phyloP scores from a whole-genome alignment of 2,113 vertebrate genomes.

The Zeus faber region DNA sequence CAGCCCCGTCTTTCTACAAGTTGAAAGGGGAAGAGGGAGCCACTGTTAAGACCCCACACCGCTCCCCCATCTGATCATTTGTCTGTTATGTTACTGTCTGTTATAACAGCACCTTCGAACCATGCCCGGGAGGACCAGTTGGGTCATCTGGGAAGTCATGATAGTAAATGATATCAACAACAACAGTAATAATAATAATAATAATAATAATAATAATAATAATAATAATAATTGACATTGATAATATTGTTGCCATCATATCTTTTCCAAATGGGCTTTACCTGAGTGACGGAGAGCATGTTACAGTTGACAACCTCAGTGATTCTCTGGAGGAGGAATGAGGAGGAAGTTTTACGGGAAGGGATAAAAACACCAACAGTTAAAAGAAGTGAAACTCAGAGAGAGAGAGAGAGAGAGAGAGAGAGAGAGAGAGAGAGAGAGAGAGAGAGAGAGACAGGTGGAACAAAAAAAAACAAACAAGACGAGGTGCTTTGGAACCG shows the following conservation, averaged over 20 bases:
- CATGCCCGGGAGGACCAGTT: conserved; percentile 73
- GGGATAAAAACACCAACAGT: conserved; percentile 3
- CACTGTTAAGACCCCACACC: not conserved
- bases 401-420: no score
- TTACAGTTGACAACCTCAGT: conserved; percentile 75
- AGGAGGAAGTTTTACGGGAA: no score
- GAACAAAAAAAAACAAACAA: no score
- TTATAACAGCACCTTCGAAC: conserved; percentile 63
- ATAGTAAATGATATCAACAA: no score
- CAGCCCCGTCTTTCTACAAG: conserved; percentile 60
- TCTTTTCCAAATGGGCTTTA: no score
- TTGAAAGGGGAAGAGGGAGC: conserved; percentile 6
- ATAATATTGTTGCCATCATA: no score
- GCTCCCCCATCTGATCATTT: not conserved
- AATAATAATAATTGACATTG: no score
- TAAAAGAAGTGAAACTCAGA: not conserved
- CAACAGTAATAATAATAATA: no score
- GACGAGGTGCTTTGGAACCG: no score
- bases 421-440: no score
- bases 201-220: no score
- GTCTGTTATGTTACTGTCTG: not conserved
- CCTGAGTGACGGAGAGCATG: conserved; percentile 72
- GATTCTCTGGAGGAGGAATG: conserved; percentile 60
- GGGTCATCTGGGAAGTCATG: conserved; percentile 63
- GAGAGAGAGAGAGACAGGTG: no score